Percentiles rank a stretch among this genome's conserved stretches.
phyloP scores from a whole-genome alignment of 2,113 vertebrate species.

The Hemicordylus capensis region DNA sequence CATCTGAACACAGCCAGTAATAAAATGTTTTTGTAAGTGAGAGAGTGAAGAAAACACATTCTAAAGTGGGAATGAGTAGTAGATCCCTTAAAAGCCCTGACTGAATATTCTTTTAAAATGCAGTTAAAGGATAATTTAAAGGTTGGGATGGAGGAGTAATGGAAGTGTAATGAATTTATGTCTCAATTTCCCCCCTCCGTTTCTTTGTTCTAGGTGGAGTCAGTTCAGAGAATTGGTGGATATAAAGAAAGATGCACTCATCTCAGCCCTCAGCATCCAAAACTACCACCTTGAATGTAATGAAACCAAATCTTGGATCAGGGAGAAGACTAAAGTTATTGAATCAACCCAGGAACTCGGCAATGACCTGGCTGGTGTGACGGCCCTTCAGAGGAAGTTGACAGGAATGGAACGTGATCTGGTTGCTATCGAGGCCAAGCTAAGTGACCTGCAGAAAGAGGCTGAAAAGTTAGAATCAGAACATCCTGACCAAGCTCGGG shows the following conservation, averaged over 20 bases:
- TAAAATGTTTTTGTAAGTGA: not conserved
- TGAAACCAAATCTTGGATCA: conserved; percentile 99
- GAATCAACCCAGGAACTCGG: conserved; percentile 98
- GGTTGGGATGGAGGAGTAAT: not conserved
- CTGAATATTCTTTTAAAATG: not conserved
- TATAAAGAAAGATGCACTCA: conserved; percentile 93
- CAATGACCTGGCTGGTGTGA: conserved; percentile 95
- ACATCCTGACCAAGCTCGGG: conserved; percentile 93
- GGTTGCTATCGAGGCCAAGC: conserved; percentile 94
- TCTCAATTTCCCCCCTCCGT: conserved; percentile 25
- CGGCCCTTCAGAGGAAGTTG: conserved; percentile 97
- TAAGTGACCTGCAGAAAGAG: conserved; percentile 92
- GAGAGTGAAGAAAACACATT: not conserved
- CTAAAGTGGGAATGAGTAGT: not conserved
- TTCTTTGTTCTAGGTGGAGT: conserved; percentile 85
- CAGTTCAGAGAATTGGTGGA: conserved; percentile 97
- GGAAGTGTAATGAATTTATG: not conserved
- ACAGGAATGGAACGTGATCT: conserved; percentile 98
- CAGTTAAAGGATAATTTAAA: not conserved
- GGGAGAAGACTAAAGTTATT: conserved; percentile 99
- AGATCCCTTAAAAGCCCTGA: not conserved
- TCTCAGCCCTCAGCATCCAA: conserved; percentile 95
- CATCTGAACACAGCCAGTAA: not conserved
- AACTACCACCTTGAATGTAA: conserved; percentile 99
- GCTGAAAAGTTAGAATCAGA: conserved; percentile 89